Base-by-base conservation (phyloP, 1,140 invertebrate genomes). In the Dinoponera quadriceps region DNA sequence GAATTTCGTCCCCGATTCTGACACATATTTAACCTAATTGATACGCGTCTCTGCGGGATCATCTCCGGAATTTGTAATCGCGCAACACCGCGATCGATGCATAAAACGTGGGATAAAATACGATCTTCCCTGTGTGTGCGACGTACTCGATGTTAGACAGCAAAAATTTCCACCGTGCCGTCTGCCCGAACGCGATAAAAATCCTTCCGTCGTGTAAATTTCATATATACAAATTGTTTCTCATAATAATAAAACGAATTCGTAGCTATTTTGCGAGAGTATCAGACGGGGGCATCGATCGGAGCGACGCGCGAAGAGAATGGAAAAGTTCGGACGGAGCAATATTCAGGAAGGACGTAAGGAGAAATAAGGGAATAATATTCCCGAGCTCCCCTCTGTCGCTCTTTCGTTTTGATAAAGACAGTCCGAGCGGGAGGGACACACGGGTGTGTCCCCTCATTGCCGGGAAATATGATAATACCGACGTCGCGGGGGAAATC, bases 1-100 rank as follows among this genome's bases (percentile, higher is more conserved):
- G 18, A 33, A 60, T 54, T 27, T 27, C 48, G 11, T 13, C 18
- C 2, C 22, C 38, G 18, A 38, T 48, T 44, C 27, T 48, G 18
- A 80, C 65, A 80, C n/a, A 71, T 48, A 71, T 80, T 80, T 57
- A 69, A 69, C 69, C 48, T 57, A 71, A 80, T 80, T 54, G 51
- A 68, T 57, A 69, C 51, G 22, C 14, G 22, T 57, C 38, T 44
- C 14, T 22, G 9, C 16, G 49, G 7, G 27, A 29, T 69, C 69
- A 51, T 59, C 75, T 57, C 20, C 27, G 27, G 22, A 69, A 71
- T 69, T 71, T 71, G 51, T 25, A 71, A 57, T 48, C 57, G 48
- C 44, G 48, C 3, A 65, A 54, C 48, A 25, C n/a, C n/a, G 27
- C 11, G 29, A 66, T 66, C 60, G 4, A 77, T 55, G n/a, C n/a